Percentiles rank a stretch among this genome's conserved stretches.
These are phyloP conservation scores for Enteromius afrohamiltoni DNA, from an alignment of 2,797 vertebrate genomes.

Conservation along the genomic window DNA sequence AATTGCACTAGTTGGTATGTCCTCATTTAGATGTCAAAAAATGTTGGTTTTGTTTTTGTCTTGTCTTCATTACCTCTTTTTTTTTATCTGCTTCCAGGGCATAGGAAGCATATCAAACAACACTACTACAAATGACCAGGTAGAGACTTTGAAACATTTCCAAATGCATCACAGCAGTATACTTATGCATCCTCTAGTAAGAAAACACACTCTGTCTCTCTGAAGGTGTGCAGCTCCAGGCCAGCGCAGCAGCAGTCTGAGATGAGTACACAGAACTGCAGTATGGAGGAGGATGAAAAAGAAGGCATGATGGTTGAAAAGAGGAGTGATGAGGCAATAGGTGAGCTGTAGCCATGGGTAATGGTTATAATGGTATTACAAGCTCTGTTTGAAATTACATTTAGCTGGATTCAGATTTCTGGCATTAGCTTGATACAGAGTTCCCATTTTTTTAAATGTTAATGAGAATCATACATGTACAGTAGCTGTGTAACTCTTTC, in stretches of 20 bases:
- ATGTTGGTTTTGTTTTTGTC: neutral
- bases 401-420: conserved; percentile 61
- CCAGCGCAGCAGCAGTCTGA: conserved; percentile 41
- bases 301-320: conserved; percentile 40
- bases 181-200: neutral
- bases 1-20: neutral
- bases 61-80: neutral
- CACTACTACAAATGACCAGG: conserved; percentile 52
- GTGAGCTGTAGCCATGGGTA: conserved; percentile 48
- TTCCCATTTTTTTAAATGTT: neutral
- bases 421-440: conserved; percentile 24
- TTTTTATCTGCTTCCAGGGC: conserved; percentile 40
- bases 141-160: conserved; percentile 31
- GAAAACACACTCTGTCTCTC: conserved; percentile 1
- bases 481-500: neutral
- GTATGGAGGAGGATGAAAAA: conserved; percentile 25
- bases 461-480: neutral
- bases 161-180: conserved; percentile 5
- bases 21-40: neutral
- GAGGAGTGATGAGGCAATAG: conserved; percentile 45
- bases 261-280: conserved; percentile 44
- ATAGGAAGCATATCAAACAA: conserved; percentile 52
- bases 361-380: conserved; percentile 36
- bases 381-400: conserved; percentile 42
- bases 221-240: conserved; percentile 44